These are phyloP conservation scores for Turnix velox DNA, from an alignment of 2,113 vertebrate species.

Conservation along the genomic window DNA sequence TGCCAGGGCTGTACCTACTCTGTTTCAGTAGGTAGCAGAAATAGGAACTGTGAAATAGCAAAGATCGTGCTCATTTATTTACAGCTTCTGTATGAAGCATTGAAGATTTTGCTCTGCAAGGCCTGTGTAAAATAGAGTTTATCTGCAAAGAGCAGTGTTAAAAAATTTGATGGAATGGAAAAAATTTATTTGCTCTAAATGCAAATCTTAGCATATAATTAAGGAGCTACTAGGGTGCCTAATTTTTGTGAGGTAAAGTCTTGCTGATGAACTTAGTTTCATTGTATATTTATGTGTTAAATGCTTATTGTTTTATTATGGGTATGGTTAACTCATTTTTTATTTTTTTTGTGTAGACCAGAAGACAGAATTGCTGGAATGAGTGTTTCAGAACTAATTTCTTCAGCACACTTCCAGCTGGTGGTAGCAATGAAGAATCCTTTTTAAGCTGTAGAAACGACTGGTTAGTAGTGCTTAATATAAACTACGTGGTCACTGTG, in stretches of 20 bases:
- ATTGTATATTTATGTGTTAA: neutral
- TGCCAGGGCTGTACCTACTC: neutral
- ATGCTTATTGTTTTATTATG: neutral
- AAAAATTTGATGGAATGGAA: neutral
- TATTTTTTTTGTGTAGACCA: constrained; percentile 64
- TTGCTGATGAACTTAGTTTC: neutral
- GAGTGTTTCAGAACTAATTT: constrained; percentile 60
- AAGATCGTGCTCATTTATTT: neutral
- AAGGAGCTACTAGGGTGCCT: neutral
- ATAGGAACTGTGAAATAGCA: neutral
- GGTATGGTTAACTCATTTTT: neutral
- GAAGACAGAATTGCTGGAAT: constrained; percentile 66
- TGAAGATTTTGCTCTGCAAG: neutral
- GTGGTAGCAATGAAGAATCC: constrained; percentile 58
- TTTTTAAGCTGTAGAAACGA: constrained; percentile 53
- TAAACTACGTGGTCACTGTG: neutral
- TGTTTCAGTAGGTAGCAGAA: neutral
- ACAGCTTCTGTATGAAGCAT: neutral
- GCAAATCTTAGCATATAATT: neutral
- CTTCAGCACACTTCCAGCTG: constrained; percentile 32
- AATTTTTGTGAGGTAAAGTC: neutral
- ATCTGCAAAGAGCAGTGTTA: neutral
- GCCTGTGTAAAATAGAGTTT: neutral
- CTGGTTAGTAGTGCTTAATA: constrained; percentile 66
- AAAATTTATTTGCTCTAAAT: neutral